Conservation (phyloP, 2,888 invertebrate species). For the Nudaria mundana region DNA sequence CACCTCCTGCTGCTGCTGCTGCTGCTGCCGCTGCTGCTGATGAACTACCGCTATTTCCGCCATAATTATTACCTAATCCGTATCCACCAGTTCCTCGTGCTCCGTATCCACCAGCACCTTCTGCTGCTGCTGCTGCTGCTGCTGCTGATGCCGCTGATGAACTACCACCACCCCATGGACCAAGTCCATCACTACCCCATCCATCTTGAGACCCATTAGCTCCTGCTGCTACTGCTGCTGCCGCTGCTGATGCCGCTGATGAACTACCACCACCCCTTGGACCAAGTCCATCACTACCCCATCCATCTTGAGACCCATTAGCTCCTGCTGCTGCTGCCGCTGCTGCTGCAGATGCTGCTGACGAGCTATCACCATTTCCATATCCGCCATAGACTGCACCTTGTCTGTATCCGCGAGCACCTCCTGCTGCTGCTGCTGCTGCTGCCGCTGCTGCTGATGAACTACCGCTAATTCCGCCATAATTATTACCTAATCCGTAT, state of each 20-base stretch:
- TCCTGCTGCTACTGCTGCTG: background rate
- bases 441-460: background rate
- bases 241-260: slow-evolving; percentile 1
- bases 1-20: slow-evolving; percentile 2
- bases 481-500: too few relatives aligned
- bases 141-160: slow-evolving; percentile 2
- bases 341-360: background rate
- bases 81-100: background rate
- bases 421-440: slow-evolving; percentile 3
- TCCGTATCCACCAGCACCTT: background rate
- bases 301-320: background rate
- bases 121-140: slow-evolving; percentile 2
- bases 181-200: background rate
- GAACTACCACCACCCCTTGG: background rate
- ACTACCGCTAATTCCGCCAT: background rate
- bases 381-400: background rate
- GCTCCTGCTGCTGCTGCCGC: background rate
- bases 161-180: background rate
- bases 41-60: background rate
- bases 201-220: background rate
- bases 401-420: background rate
- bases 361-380: too few relatives aligned
- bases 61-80: too few relatives aligned
- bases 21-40: background rate
- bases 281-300: background rate